Evolutionary conservation across 2,888 invertebrate species (phyloP).

Genomic region (Leptogaster cylindrica): DNA sequence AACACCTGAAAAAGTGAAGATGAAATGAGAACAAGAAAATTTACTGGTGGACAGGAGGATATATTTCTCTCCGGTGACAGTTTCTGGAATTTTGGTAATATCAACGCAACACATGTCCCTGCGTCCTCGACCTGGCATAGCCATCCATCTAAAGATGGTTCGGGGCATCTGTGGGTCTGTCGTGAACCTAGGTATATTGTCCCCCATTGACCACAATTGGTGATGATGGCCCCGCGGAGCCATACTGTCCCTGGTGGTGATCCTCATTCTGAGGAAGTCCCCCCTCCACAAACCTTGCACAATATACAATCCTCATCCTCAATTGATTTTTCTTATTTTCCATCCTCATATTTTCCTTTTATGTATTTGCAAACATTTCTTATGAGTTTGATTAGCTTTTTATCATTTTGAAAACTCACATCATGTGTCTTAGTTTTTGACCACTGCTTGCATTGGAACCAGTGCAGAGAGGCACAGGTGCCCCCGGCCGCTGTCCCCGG

Average conservation of each 20-base stretch:
- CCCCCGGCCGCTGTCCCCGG: not conserved
- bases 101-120: conserved; percentile 35
- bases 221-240: not conserved
- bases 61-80: conserved; percentile 53
- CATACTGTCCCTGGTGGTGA: conserved; percentile 18
- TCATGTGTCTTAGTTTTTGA: conserved; percentile 60
- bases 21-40: conserved; percentile 49
- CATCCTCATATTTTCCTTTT: not conserved
- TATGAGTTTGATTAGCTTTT: conserved; percentile 14
- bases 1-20: conserved; percentile 42
- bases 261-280: conserved; percentile 18
- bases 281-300: conserved; percentile 21
- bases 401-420: conserved; percentile 53
- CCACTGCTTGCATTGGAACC: conserved; percentile 20
- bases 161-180: conserved; percentile 7
- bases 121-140: not conserved
- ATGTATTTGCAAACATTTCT: conserved; percentile 5
- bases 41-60: conserved; percentile 50
- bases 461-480: not conserved
- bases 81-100: conserved; percentile 49
- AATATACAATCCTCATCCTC: conserved; percentile 7
- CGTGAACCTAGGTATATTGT: conserved; percentile 12
- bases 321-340: not conserved
- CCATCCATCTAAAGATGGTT: conserved; percentile 36
- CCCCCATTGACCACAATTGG: not conserved